Conservation (phyloP, 2,113 vertebrate species). For the Sisor rabdophorus region DNA sequence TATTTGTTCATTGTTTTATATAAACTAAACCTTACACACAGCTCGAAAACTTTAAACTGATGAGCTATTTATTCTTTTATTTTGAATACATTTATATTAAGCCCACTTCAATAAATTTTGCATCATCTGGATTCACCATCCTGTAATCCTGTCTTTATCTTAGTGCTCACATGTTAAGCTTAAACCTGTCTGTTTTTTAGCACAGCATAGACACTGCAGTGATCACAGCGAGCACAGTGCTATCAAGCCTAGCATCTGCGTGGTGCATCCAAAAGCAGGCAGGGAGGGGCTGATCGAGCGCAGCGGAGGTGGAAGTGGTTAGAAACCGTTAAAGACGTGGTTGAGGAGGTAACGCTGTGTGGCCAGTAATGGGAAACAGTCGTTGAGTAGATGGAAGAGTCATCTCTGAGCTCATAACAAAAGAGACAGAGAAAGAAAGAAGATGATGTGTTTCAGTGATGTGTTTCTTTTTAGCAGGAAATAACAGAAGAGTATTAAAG, state of each 20-base stretch:
- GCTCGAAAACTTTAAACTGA: background rate
- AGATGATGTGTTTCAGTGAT: constrained; percentile 29
- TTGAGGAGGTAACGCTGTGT: constrained; percentile 83
- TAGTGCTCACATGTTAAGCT: constrained; percentile 24
- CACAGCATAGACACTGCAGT: constrained; percentile 34
- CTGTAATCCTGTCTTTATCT: constrained; percentile 29
- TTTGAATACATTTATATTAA: background rate
- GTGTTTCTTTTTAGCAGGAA: constrained; percentile 3
- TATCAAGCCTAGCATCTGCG: constrained; percentile 48
- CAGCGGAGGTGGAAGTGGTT: constrained; percentile 83
- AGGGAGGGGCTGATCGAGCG: constrained; percentile 54
- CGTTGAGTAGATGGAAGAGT: constrained; percentile 77
- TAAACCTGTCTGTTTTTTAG: constrained; percentile 26
- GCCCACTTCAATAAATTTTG: background rate
- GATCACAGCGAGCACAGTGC: constrained; percentile 60
- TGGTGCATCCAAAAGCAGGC: constrained; percentile 40
- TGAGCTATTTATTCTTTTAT: background rate
- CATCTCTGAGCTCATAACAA: constrained; percentile 48
- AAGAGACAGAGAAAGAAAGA: constrained; percentile 24
- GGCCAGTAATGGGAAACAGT: constrained; percentile 87
- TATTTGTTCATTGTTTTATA: background rate
- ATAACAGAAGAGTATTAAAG: background rate
- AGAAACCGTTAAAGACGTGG: constrained; percentile 86
- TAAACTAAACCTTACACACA: background rate
- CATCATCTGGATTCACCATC: background rate